Evolutionary conservation across 53 echinoderm and acorn worm genomes (phyloP), one percentile per base, ranked within the genome.

Genomic region (Patiria pectinifera): DNA sequence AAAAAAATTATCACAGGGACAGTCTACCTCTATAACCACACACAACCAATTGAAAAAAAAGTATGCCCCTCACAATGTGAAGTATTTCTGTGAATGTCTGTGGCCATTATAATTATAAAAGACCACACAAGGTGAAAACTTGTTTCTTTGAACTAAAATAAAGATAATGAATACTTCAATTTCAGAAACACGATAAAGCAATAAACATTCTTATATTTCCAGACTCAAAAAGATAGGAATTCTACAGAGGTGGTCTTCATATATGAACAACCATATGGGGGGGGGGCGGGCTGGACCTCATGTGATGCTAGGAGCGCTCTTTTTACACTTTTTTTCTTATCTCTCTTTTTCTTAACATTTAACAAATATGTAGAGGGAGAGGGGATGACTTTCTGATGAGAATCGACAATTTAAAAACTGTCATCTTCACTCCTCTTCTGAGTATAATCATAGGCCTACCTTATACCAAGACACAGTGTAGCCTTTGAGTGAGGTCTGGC

Each of bases 391-490:
- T 35, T 35, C 35, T 35, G 35, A 35, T 35, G 35, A 35, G 35
- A 35, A 35, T 35, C 35, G 35, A 35, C 35, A 35, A 35, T 35
- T 35, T 35, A 35, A 35, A 35, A 35, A 35, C 35, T 35, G 53
- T 53, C 5, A 53, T 53, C 53, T 53, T 53, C 53, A 53, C 5
- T 53, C 53, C 5, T 53, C 53, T 35, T 53, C 53, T 53, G 53
- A 35, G 35, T 35, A 35, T 35, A 35, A 35, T 53, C 53, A 53
- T 8, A 53, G 35, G 53, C 53, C 53, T 94, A 97, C 98, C 95
- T 95, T 96, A 82, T 94, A 96, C 98, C 98, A 97, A 15, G 98
- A 95, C 70, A 95, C 95, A 2, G 96, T 95, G 69, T 96, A 96
- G 9, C 96, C 95, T 71, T 94, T 94, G 62, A 90, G 58, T 16